phyloP scores from a whole-genome alignment of 2,113 vertebrate genomes.

The Mobula birostris region DNA sequence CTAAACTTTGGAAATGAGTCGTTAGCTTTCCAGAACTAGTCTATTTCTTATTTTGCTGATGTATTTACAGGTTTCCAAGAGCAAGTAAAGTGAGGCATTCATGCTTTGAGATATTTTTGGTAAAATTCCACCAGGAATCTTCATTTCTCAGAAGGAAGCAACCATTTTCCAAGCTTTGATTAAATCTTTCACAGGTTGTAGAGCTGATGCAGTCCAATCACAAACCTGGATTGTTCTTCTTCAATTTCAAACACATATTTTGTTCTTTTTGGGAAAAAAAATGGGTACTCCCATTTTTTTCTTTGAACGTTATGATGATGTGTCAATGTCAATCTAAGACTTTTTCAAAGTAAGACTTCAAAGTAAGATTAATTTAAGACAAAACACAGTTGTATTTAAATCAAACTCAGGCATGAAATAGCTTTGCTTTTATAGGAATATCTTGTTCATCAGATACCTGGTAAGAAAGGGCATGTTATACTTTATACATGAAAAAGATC shows the following conservation, averaged over 20 bases:
- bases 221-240: neutral
- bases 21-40: neutral
- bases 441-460: neutral
- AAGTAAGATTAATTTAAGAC: conserved; percentile 31
- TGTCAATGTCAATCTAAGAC: neutral
- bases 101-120: neutral
- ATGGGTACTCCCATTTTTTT: neutral
- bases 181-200: neutral
- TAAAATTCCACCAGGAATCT: neutral
- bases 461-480: neutral
- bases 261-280: conserved; percentile 6
- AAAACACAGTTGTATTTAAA: neutral
- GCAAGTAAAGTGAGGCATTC: neutral
- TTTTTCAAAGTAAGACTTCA: conserved; percentile 23
- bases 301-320: neutral
- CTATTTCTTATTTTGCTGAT: neutral
- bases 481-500: neutral
- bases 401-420: conserved; percentile 35
- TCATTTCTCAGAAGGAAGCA: neutral
- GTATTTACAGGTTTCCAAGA: neutral
- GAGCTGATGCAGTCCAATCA: neutral
- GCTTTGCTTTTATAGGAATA: conserved; percentile 1
- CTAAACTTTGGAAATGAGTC: neutral
- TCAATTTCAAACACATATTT: conserved; percentile 1
- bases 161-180: neutral